Base-by-base conservation (phyloP, 2,888 invertebrate genomes). In the Cyclophora albipunctata region DNA sequence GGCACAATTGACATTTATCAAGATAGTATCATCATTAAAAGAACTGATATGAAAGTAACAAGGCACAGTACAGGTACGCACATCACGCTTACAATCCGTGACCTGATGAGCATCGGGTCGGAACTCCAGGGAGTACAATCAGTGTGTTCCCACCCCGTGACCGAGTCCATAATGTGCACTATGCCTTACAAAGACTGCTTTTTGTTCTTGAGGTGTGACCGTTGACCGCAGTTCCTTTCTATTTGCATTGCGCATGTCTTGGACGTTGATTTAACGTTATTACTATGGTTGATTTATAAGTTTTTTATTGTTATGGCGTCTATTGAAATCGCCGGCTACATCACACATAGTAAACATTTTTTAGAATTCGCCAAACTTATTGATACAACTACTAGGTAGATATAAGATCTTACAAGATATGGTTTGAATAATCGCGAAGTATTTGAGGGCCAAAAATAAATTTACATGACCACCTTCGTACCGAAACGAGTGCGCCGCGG, bases 81-180 rank as follows among this genome's bases (percentile, higher is more conserved):
- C 40, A 53, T 52, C 48, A 46, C 52, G 48, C 58, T 57, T 60
- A 58, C 60, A 49, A 50, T 37, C 46, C n/a, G 52, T 46, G 50
- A 48, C 48, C 48, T 48, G 44, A 49, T 35, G 48, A 55, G 50
- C 53, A 63, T 63, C 55, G 60, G 62, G 55, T 59, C 60, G 60
- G 50, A 58, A 54, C 60, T 57, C 50, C 47, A 64, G 59, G 65
- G 59, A 62, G 57, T 54, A 57, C 61, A 76, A 78, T 78, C 77
- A 73, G 65, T 69, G 73, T 71, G 70, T 34, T 5, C 59, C 60
- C 69, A 59, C 66, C 66, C 74, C 76, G 68, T 78, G 73, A 76
- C 74, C 54, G 50, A 59, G 53, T 59, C 52, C 59, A 58, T 45
- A 52, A 20, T 42, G 78, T 75, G 72, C 69, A 53, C 61, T 77